Evolutionary conservation across 2,113 vertebrate species (phyloP).

Genomic region (Protomyctophum bolini): DNA sequence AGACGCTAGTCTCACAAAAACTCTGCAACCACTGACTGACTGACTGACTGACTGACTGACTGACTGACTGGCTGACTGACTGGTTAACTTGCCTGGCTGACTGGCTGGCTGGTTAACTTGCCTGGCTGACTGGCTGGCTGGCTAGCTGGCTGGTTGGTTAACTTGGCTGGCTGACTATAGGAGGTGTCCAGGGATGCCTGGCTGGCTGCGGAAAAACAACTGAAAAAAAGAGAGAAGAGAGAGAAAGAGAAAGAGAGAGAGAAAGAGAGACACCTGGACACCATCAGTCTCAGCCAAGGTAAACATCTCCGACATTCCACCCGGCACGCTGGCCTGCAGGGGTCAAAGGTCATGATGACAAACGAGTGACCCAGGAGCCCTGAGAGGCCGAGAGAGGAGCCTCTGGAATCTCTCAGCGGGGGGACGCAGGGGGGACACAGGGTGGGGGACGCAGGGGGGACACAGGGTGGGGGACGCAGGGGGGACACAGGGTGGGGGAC

Average conservation of each 20-base stretch:
- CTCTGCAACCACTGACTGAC: background rate
- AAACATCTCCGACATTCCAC: conserved; percentile 97
- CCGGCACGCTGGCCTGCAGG: conserved; percentile 90
- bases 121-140: conserved; percentile 8
- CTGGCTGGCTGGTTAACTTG: conserved; percentile 2
- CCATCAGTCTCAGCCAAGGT: conserved; percentile 95
- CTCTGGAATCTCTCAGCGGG: conserved; percentile 94
- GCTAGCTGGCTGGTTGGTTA: background rate
- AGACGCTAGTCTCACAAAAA: background rate
- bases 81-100: too few relatives aligned
- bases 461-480: conserved; percentile 22
- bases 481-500: conserved; percentile 25
- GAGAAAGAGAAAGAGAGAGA: conserved; percentile 13
- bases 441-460: conserved; percentile 23
- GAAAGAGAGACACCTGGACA: conserved; percentile 89
- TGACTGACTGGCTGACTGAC: too few relatives aligned
- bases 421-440: conserved; percentile 25
- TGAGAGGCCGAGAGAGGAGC: conserved; percentile 82
- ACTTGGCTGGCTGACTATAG: conserved; percentile 31
- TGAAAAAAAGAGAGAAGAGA: conserved; percentile 56
- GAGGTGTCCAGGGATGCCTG: conserved; percentile 48
- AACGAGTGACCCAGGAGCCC: conserved; percentile 91
- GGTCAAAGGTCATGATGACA: conserved; percentile 94
- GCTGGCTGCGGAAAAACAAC: conserved; percentile 48
- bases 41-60: background rate